phyloP scores from a whole-genome alignment of 2,888 invertebrate species.

The Amblyjoppa fuscipennis region DNA sequence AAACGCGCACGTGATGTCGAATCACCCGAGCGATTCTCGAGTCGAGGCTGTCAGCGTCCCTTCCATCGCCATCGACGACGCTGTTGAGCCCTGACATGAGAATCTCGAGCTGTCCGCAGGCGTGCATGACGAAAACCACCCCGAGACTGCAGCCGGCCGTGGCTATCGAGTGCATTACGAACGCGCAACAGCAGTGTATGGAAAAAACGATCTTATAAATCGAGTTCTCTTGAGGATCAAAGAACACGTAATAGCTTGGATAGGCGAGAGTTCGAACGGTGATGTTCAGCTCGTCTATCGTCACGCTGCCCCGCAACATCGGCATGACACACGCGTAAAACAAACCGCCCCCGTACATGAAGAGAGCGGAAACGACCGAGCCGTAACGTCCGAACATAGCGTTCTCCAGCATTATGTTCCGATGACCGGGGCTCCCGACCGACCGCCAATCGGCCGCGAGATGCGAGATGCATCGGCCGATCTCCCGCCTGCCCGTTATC shows the following conservation, averaged over 20 bases:
- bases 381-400: constrained; percentile 72
- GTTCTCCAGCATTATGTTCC: constrained; percentile 70
- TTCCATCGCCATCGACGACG: constrained; percentile 52
- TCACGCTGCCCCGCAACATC: constrained; percentile 56
- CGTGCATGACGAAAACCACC: constrained; percentile 74
- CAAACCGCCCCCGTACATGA: constrained; percentile 74
- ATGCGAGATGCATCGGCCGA: constrained; percentile 71
- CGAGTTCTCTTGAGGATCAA: constrained; percentile 71
- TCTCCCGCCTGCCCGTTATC: constrained; percentile 50
- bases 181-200: constrained; percentile 72
- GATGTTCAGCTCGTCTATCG: constrained; percentile 64
- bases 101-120: constrained; percentile 73
- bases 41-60: constrained; percentile 8
- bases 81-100: constrained; percentile 49
- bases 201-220: constrained; percentile 75
- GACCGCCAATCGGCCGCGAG: constrained; percentile 74
- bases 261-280: constrained; percentile 72
- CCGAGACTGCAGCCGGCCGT: constrained; percentile 73
- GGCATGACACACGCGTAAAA: constrained; percentile 72
- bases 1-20: constrained; percentile 52
- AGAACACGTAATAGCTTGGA: constrained; percentile 73
- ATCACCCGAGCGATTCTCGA: constrained; percentile 39
- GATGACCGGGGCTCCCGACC: constrained; percentile 46
- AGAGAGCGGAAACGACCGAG: constrained; percentile 66
- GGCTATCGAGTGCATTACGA: constrained; percentile 73